These are phyloP conservation scores for Urocitellus parryii DNA, from an alignment of 2,113 vertebrate species.

Conservation along the genomic window DNA sequence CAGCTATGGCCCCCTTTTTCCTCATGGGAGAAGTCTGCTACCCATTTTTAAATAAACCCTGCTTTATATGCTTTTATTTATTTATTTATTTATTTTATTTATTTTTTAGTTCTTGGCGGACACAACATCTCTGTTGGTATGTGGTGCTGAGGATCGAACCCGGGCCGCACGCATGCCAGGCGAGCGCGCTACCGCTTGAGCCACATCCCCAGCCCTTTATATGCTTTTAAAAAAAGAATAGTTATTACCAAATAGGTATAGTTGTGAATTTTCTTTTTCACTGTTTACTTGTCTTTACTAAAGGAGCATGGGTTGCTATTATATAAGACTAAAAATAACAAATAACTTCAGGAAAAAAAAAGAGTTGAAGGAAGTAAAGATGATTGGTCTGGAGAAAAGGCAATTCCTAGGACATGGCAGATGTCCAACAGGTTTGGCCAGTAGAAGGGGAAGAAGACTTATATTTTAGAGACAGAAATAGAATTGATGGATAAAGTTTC, in stretches of 20 bases:
- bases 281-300: not conserved
- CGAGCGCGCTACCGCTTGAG: too few relatives aligned
- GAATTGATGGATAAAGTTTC: not conserved
- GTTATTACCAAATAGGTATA: not conserved
- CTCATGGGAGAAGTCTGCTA: too few relatives aligned
- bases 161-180: too few relatives aligned
- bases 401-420: not conserved
- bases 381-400: not conserved
- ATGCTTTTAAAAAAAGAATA: not conserved
- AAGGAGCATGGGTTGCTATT: not conserved
- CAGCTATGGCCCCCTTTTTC: too few relatives aligned
- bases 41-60: too few relatives aligned
- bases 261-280: conserved; percentile 5
- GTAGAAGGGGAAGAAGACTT: not conserved
- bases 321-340: not conserved
- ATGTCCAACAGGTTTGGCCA: not conserved
- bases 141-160: too few relatives aligned
- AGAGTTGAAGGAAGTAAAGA: not conserved
- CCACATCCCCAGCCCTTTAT: too few relatives aligned
- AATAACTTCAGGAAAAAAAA: not conserved
- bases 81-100: too few relatives aligned
- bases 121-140: too few relatives aligned
- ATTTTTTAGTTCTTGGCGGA: too few relatives aligned
- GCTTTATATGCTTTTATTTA: too few relatives aligned
- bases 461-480: not conserved